phyloP scores from a whole-genome alignment of 2,113 vertebrate species.

The Serilophus lunatus region DNA sequence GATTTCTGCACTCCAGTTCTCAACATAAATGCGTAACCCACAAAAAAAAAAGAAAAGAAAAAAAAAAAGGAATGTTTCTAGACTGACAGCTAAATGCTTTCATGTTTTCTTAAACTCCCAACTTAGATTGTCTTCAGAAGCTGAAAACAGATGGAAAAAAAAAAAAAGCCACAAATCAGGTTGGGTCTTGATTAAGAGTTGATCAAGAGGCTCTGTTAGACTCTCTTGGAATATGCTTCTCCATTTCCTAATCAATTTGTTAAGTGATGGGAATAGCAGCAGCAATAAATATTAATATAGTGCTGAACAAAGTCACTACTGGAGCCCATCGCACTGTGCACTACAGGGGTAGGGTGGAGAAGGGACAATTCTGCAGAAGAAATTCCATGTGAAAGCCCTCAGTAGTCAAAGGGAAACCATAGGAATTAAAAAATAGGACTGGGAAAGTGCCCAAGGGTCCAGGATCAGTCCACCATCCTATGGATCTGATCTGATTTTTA shows the following conservation, averaged over 20 bases:
- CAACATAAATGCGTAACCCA: not conserved
- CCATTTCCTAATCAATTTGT: not conserved
- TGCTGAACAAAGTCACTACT: not conserved
- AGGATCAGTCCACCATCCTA: not conserved
- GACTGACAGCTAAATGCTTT: not conserved
- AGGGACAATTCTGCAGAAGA: not conserved
- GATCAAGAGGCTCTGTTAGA: not conserved
- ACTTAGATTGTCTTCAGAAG: not conserved
- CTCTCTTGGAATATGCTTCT: not conserved
- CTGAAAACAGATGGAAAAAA: not conserved
- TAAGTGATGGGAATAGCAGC: not conserved
- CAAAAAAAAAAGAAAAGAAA: not conserved
- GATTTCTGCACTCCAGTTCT: not conserved
- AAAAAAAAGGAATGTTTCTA: not conserved
- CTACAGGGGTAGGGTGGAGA: not conserved
- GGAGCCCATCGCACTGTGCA: not conserved
- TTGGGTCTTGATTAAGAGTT: not conserved
- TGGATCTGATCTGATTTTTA: not conserved
- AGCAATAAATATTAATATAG: not conserved
- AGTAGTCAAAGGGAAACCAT: not conserved
- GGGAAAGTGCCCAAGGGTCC: not conserved
- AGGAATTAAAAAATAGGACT: not conserved
- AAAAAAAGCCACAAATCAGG: not conserved
- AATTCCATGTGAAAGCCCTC: not conserved
- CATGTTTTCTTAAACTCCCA: not conserved